phyloP scores from a whole-genome alignment of 2,113 vertebrate species.

The Carettochelys insculpta region DNA sequence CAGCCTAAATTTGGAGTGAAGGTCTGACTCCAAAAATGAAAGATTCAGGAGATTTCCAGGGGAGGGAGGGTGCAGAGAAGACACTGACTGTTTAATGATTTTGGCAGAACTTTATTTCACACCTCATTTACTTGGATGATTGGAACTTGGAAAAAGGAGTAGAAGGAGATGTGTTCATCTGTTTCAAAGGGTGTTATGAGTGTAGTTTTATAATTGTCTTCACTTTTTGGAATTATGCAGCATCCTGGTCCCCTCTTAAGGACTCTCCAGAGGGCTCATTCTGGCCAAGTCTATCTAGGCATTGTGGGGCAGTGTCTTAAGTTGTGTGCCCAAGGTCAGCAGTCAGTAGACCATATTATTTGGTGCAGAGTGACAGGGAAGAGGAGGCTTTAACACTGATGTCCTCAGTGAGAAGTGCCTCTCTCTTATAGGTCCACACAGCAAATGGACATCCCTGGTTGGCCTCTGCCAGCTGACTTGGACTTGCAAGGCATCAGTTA shows the following conservation, averaged over 20 bases:
- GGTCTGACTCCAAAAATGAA: not conserved
- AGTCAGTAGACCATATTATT: not conserved
- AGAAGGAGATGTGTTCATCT: constrained; percentile 32
- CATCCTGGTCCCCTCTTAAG: constrained; percentile 17
- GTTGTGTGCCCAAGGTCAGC: not conserved
- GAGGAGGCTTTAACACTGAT: not conserved
- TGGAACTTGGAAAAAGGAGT: constrained; percentile 35
- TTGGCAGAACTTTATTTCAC: constrained; percentile 61
- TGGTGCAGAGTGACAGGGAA: not conserved
- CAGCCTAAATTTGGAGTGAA: not conserved
- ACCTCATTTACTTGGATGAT: constrained; percentile 55
- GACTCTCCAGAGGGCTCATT: not conserved
- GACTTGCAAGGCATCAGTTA: not conserved
- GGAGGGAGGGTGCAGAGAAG: not conserved
- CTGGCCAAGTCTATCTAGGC: not conserved
- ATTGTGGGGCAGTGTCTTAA: not conserved
- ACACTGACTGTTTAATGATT: constrained; percentile 47
- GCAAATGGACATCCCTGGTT: not conserved
- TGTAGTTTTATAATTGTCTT: constrained; percentile 10
- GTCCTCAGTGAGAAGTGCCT: not conserved
- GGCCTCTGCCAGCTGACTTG: not conserved
- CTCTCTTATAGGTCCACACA: not conserved
- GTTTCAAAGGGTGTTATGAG: constrained; percentile 19
- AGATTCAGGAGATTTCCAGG: not conserved
- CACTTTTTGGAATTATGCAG: not conserved